Percentiles rank a stretch among this genome's conserved stretches.
Conservation (phyloP, 2,888 invertebrate species). For the Synanthedon andrenaeformis region DNA sequence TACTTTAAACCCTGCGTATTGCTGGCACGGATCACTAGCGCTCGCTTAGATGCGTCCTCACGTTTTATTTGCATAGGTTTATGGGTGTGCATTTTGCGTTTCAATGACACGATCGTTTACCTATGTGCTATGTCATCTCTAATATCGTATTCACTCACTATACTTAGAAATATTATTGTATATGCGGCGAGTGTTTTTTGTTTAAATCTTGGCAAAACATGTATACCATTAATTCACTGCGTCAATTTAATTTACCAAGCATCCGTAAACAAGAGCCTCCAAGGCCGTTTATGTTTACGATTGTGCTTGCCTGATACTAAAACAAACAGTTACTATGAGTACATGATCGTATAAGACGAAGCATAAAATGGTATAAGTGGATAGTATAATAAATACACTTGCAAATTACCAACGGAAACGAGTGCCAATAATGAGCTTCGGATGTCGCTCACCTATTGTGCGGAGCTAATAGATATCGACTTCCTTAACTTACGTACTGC, state of each 20-base stretch:
- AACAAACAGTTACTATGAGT: background rate
- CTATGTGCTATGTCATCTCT: background rate
- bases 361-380: background rate
- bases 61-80: constrained; percentile 50
- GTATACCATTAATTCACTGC: background rate
- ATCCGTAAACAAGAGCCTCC: constrained; percentile 51
- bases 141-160: background rate
- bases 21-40: constrained; percentile 39
- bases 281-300: constrained; percentile 53
- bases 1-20: constrained; percentile 46
- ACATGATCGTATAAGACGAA: background rate
- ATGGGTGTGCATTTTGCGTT: constrained; percentile 18
- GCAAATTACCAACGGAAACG: constrained; percentile 64
- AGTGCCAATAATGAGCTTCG: constrained; percentile 66
- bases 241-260: constrained; percentile 40
- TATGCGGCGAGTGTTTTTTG: background rate
- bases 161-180: background rate
- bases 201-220: background rate
- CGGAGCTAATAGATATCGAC: constrained; percentile 67
- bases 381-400: constrained; percentile 40
- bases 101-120: background rate
- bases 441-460: constrained; percentile 71
- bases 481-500: constrained; percentile 57
- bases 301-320: constrained; percentile 19
- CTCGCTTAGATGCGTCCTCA: constrained; percentile 45